Percentiles rank a stretch among this genome's conserved stretches.
Conservation (phyloP, 2,113 vertebrate species). For the Regulus satrapa region DNA sequence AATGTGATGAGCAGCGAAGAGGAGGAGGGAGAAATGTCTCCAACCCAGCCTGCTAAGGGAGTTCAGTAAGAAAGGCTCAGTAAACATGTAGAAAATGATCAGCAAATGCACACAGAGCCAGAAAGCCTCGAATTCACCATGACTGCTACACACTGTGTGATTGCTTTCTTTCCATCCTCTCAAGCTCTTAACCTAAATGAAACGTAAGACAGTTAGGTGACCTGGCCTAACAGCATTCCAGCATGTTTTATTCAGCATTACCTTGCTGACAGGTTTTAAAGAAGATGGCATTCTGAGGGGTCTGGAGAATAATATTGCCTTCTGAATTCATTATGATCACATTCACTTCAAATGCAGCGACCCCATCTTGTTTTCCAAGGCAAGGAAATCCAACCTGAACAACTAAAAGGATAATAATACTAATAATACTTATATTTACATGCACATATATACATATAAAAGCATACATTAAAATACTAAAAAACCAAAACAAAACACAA, state of each 20-base stretch:
- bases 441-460: neutral
- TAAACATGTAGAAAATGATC: neutral
- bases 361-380: conserved; percentile 85
- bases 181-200: neutral
- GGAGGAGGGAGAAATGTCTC: neutral
- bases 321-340: conserved; percentile 86
- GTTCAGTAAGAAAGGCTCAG: neutral
- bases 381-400: conserved; percentile 89
- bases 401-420: conserved; percentile 66
- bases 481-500: neutral
- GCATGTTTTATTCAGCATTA: conserved; percentile 24
- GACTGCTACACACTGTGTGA: neutral
- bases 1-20: neutral
- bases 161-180: neutral
- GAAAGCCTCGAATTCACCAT: neutral
- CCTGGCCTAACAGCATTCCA: neutral
- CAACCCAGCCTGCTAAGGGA: neutral
- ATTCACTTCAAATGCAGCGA: conserved; percentile 87
- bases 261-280: conserved; percentile 93
- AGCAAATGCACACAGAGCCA: neutral
- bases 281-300: conserved; percentile 88
- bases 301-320: conserved; percentile 84
- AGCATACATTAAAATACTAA: neutral
- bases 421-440: neutral
- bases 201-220: neutral